phyloP scores from a whole-genome alignment of 2,797 vertebrate species.

The Pachyuromys duprasi region DNA sequence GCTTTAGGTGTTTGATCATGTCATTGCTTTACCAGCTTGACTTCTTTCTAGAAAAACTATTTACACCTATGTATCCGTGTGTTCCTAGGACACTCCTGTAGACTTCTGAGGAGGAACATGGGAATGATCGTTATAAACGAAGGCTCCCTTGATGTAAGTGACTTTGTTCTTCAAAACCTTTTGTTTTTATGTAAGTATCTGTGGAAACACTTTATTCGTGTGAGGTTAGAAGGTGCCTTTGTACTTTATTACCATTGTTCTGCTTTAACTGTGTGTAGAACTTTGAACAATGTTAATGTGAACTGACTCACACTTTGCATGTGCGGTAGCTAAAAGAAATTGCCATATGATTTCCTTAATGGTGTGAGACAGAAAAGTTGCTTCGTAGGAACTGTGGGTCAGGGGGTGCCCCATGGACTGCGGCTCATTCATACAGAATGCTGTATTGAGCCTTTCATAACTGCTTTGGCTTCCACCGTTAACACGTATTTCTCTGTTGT shows the following conservation, averaged over 20 bases:
- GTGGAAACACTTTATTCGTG: not conserved
- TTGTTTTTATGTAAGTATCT: not conserved
- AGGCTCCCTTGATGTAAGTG: constrained; percentile 98
- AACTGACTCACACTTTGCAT: not conserved
- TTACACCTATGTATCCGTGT: not conserved
- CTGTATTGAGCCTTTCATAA: constrained; percentile 9
- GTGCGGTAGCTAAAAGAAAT: constrained; percentile 44
- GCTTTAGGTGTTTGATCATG: not conserved
- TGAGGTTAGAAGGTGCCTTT: constrained; percentile 3
- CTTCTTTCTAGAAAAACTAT: constrained; percentile 14
- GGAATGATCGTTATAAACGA: constrained; percentile 98
- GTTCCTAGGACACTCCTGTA: constrained; percentile 95
- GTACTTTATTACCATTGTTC: not conserved
- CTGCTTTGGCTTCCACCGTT: not conserved
- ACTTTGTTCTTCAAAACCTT: constrained; percentile 19
- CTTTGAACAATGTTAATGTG: not conserved
- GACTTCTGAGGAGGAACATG: constrained; percentile 98
- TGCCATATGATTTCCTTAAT: constrained; percentile 25
- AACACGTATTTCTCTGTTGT: constrained; percentile 16
- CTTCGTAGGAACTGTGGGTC: constrained; percentile 12
- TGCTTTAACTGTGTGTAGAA: not conserved
- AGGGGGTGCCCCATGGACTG: constrained; percentile 29
- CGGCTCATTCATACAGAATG: not conserved
- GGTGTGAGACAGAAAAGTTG: not conserved
- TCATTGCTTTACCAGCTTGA: not conserved